These are phyloP conservation scores for Lysiphlebus fabarum DNA, from an alignment of 1,140 invertebrate species.

Conservation along the genomic window DNA sequence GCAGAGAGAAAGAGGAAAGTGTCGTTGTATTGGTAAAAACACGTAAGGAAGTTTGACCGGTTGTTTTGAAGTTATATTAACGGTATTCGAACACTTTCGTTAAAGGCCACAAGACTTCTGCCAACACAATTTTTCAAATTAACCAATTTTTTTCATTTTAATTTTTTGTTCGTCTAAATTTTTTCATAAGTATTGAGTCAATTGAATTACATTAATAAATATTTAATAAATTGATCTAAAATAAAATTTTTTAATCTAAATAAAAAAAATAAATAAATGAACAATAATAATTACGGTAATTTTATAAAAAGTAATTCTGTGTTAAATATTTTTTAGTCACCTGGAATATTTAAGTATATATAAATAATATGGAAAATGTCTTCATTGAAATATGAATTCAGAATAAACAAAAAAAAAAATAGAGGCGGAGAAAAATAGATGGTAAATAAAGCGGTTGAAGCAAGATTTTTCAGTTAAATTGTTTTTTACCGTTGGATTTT, in stretches of 20 bases:
- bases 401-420: too few relatives aligned
- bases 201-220: not conserved
- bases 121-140: not conserved
- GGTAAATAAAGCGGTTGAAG: not conserved
- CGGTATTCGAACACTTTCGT: conserved; percentile 18
- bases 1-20: too few relatives aligned
- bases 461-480: not conserved
- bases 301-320: too few relatives aligned
- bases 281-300: too few relatives aligned
- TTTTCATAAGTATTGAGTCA: too few relatives aligned
- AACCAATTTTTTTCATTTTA: too few relatives aligned
- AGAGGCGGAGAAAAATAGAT: not conserved
- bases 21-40: too few relatives aligned
- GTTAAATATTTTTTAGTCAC: too few relatives aligned
- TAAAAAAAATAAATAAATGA: not conserved
- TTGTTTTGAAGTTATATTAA: not conserved
- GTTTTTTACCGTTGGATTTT: conserved; percentile 15
- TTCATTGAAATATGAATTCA: too few relatives aligned
- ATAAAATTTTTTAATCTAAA: not conserved
- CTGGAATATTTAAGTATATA: too few relatives aligned
- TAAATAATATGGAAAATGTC: too few relatives aligned
- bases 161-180: too few relatives aligned
- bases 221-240: not conserved
- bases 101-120: not conserved
- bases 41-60: not conserved